Evolutionary conservation across 2,113 vertebrate species (phyloP), one percentile per base, ranked within the genome.

Genomic region (Podiceps cristatus): DNA sequence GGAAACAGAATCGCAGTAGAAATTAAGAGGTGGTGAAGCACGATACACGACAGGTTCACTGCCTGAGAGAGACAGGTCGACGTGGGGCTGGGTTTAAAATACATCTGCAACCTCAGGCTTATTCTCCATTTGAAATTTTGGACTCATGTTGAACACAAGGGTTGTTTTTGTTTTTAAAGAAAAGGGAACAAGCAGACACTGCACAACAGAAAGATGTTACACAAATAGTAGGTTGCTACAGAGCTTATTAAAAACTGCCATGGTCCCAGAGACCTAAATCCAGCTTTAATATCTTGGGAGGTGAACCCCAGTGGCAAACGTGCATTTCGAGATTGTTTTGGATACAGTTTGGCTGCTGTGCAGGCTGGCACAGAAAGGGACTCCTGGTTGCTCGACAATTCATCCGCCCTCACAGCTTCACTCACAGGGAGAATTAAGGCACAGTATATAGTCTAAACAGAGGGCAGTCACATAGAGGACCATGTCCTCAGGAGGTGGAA

Each of bases 351-450:
- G 60, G 88, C 82, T 58, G 53, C 85, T 77, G 83, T 1, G 3
- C 59, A 49, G 68, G 59, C 60, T 45, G 60, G 88, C 23, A 28
- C 67, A 35, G 77, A 66, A 68, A 24, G 40, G 53, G 74, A 72
- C 24, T 69, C 58, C 35, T 16, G 13, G 66, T 60, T 73, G 58
- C 74, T 72, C 0, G 0, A 78, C 47, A 74, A 17, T 40, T 72
- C 1, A 1, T 55, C 73, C 78, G 91, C 68, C 77, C 86, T 84
- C 19, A 11, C 69, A 88, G 93, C 66, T 63, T 89, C 58, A 24
- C 27, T 88, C 52, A n/a, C 10, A n/a, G 19, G 53, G 86, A 66
- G 83, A 95, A 68, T 64, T 94, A 94, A 97, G 97, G 97, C 95
- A 97, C 93, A 94, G 72, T 31, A 27, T 10, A 50, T 7, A 67